Evolutionary conservation across 2,113 vertebrate genomes (phyloP), one percentile per base, ranked within the genome.

Genomic region (Engystomops pustulosus): DNA sequence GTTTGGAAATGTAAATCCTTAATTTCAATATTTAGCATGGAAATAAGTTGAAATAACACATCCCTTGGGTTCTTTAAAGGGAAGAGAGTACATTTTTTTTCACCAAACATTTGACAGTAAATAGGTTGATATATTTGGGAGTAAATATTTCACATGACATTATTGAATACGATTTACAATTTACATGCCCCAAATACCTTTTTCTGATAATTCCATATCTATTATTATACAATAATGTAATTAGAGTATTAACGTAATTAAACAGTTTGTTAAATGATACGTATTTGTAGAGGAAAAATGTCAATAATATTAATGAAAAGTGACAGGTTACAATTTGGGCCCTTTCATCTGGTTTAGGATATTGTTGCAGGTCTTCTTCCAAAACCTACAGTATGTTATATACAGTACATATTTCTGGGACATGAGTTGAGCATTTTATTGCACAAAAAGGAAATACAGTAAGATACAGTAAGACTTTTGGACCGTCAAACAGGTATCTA

Each of bases 21-120:
- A 36, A 60, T 82, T 82, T 82, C 32, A 74, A 60, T 60, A 82
- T 72, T 58, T 44, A 38, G 32, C 23, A 70, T 81, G 30, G 20
- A 55, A 82, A 60, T 82, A 60, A 34, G 23, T 30, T 14, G 23
- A 53, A 53, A 53, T 70, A 27, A 20, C 34, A 14, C 30, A 25
- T 70, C 67, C 79, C 44, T 30, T 23, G 47, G 30, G 67, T 20
- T 9, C 18, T 8, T 47, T 68, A 17, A 78, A 60, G 17, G 23
- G 38, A 76, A 76, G 51, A 62, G 51, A 47, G 41, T 25, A 30
- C 15, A 14, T 60, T 78, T 36, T 78, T 74, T 74, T 51, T 49
- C 44, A 38, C 34, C 30, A 41, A 74, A 47, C n/a, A 74, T 45
- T 74, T 44, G 36, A 36, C 68, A 32, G 72, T 18, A 76, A 76